Evolutionary conservation across 2,888 invertebrate species (phyloP).

Genomic region (Ochropleura leucogaster): DNA sequence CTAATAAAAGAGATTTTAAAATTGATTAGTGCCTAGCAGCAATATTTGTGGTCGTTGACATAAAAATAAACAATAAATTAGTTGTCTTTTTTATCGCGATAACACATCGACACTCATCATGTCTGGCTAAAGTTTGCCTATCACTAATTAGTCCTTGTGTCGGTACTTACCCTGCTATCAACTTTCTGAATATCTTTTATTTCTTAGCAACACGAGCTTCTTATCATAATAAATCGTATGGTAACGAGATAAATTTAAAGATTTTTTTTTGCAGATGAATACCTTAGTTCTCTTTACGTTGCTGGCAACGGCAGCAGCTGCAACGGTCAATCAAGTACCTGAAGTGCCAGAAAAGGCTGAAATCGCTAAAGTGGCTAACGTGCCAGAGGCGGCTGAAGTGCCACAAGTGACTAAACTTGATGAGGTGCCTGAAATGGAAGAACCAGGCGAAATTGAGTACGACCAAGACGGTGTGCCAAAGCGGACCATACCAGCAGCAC

Average conservation of each 20-base stretch:
- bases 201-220: not conserved
- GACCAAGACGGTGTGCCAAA: conserved; percentile 21
- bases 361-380: not conserved
- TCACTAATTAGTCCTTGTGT: not conserved
- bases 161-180: not conserved
- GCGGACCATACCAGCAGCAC: conserved; percentile 15
- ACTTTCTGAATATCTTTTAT: not conserved
- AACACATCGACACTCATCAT: not conserved
- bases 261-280: conserved; percentile 39
- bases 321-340: conserved; percentile 12
- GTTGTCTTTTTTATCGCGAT: not conserved
- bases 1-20: not conserved
- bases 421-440: not conserved
- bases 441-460: conserved; percentile 3
- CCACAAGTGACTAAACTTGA: not conserved
- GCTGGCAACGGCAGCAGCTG: conserved; percentile 24
- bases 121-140: not conserved
- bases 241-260: not conserved
- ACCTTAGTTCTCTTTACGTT: conserved; percentile 16
- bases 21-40: not conserved
- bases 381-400: not conserved
- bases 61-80: not conserved
- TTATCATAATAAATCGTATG: not conserved
- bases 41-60: not conserved
- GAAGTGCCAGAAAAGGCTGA: not conserved